Evolutionary conservation across 2,797 vertebrate genomes (phyloP).

Genomic region (Acanthurus lineatus): DNA sequence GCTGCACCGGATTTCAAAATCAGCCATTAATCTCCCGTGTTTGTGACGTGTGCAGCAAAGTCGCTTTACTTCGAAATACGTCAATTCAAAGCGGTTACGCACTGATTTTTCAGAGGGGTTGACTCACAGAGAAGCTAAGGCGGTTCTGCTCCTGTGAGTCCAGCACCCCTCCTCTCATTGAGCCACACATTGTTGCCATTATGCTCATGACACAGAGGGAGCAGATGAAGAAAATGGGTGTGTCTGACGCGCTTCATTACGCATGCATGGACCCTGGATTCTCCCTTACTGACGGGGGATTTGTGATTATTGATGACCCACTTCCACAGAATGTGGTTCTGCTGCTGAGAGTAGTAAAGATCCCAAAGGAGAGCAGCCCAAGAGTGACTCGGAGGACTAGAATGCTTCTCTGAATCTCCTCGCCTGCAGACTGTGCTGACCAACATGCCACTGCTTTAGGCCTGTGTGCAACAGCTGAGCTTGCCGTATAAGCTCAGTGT

Average conservation of each 20-base stretch:
- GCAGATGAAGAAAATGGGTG: slow-evolving; percentile 55
- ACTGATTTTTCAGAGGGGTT: slow-evolving; percentile 12
- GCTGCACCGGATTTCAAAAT: slow-evolving; percentile 10
- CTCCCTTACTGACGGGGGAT: slow-evolving; percentile 44
- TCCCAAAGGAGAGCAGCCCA: slow-evolving; percentile 26
- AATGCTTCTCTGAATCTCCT: slow-evolving; percentile 45
- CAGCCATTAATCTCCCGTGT: slow-evolving; percentile 19
- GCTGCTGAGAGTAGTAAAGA: slow-evolving; percentile 22
- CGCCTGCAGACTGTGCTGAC: slow-evolving; percentile 32
- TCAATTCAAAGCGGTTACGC: slow-evolving; percentile 35
- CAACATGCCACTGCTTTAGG: slow-evolving; percentile 38
- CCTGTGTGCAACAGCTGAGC: slow-evolving; percentile 65
- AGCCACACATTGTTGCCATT: slow-evolving; percentile 65
- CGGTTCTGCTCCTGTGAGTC: neutral
- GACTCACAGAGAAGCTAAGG: slow-evolving; percentile 48
- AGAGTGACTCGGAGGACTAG: slow-evolving; percentile 44
- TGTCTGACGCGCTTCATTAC: slow-evolving; percentile 43
- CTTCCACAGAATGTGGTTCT: slow-evolving; percentile 44
- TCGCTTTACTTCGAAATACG: neutral
- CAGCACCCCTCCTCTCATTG: slow-evolving; percentile 22
- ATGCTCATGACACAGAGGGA: slow-evolving; percentile 46
- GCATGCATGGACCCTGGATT: slow-evolving; percentile 51
- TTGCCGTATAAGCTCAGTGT: slow-evolving; percentile 6
- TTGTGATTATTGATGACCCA: slow-evolving; percentile 61
- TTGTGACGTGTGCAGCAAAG: neutral